Conservation (phyloP, 2,113 vertebrate genomes). For the Paratilapia polleni region DNA sequence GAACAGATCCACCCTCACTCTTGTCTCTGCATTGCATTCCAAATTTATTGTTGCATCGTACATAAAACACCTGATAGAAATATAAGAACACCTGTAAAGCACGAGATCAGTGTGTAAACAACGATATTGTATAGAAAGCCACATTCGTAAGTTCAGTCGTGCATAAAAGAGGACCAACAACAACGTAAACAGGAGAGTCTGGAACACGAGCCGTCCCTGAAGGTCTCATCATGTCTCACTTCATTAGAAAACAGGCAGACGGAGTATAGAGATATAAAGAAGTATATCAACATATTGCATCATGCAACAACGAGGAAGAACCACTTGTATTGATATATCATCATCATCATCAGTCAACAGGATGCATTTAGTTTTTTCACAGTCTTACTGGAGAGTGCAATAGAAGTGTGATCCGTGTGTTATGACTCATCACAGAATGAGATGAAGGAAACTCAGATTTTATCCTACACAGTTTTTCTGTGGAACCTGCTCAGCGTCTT, state of each 20-base stretch:
- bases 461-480: not conserved
- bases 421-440: not conserved
- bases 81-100: constrained; percentile 62
- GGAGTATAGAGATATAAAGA: constrained; percentile 36
- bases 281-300: constrained; percentile 65
- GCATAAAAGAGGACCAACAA: constrained; percentile 62
- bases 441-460: not conserved
- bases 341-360: not conserved
- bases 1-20: constrained; percentile 2
- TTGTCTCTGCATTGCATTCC: constrained; percentile 61
- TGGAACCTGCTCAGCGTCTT: not conserved
- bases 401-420: not conserved
- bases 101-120: constrained; percentile 71
- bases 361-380: constrained; percentile 32
- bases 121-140: constrained; percentile 59
- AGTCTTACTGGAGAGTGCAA: constrained; percentile 28
- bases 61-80: constrained; percentile 78
- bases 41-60: constrained; percentile 74
- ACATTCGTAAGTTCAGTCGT: constrained; percentile 71
- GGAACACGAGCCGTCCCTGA: constrained; percentile 19
- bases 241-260: constrained; percentile 56
- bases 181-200: constrained; percentile 39
- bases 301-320: constrained; percentile 78
- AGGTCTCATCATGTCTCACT: constrained; percentile 8
- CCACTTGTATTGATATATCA: constrained; percentile 40